These are phyloP conservation scores for Petrocephalus sullivani DNA, from an alignment of 2,797 vertebrate species.

Conservation along the genomic window DNA sequence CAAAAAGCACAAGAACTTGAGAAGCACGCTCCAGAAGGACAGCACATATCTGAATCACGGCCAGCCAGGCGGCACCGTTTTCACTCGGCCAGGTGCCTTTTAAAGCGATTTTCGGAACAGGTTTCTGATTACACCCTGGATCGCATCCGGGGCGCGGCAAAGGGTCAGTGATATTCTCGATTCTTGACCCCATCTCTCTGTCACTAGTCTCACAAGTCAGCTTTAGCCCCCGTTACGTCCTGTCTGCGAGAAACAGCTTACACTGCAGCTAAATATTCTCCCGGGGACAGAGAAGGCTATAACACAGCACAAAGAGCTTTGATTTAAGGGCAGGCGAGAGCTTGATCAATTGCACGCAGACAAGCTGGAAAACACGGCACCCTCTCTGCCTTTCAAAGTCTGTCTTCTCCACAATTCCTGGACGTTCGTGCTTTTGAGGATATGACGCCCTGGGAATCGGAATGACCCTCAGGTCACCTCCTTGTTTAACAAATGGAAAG, in stretches of 20 bases:
- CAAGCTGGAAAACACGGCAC: not conserved
- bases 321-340: constrained; percentile 32
- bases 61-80: not conserved
- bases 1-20: not conserved
- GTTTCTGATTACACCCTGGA: not conserved
- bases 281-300: constrained; percentile 27
- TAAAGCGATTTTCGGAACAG: not conserved
- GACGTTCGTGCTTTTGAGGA: constrained; percentile 35
- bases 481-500: constrained; percentile 51
- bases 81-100: not conserved
- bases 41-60: not conserved
- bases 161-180: not conserved
- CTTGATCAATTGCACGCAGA: not conserved
- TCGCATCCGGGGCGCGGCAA: not conserved
- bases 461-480: constrained; percentile 43
- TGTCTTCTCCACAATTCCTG: constrained; percentile 23
- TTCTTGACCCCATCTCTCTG: constrained; percentile 34
- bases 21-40: not conserved
- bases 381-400: not conserved
- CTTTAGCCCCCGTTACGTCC: constrained; percentile 42
- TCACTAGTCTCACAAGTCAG: constrained; percentile 44
- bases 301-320: constrained; percentile 40
- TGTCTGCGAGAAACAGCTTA: constrained; percentile 48
- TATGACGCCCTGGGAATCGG: constrained; percentile 33
- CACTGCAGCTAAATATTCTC: constrained; percentile 56